Evolutionary conservation across 1,140 invertebrate genomes (phyloP), one percentile per base, ranked within the genome.

Genomic region (Macrobrachium rosenbergii): DNA sequence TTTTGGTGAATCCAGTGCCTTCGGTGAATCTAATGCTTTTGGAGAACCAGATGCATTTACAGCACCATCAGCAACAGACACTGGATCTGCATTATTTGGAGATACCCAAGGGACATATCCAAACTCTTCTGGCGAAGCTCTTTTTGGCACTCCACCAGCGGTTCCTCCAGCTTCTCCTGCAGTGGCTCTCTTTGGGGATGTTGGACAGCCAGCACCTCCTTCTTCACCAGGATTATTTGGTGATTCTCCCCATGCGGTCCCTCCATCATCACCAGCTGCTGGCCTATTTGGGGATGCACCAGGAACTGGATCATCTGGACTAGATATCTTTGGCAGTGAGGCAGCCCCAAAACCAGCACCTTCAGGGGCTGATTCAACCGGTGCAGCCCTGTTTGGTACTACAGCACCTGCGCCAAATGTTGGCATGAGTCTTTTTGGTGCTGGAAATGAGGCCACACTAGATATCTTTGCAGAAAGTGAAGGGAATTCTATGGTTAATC

Each of bases 381-480:
- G 88, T 23, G 88, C 88, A 37, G 84, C 88, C 16, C 80, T 89
- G 45, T 88, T 89, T 43, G 86, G 79, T 28, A 80, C 82, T 5
- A 16, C 82, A 52, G 87, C 88, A n/a, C 86, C 88, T 58, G 88
- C 88, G 45, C 89, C 88, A n/a, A 90, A 89, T 76, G 88, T 90
- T 19, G 88, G 88, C n/a, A 89, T 89, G 84, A 90, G 88, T 63
- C 77, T 89, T 52, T 89, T 90, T 73, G 88, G 88, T 14, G 78
- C 75, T 60, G 85, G 89, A 11, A 80, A 84, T 19, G 88, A 89
- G 79, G 83, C 89, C 17, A 81, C 88, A 10, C 59, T 90, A 60
- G 88, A 88, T 81, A 88, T 86, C 81, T 88, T 90, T 77, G 83
- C 87, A 19, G 83, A 90, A 82, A 82, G 91, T 90, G 88, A 88